Conservation (phyloP, 2,113 vertebrate species). For the Camelus dromedarius region DNA sequence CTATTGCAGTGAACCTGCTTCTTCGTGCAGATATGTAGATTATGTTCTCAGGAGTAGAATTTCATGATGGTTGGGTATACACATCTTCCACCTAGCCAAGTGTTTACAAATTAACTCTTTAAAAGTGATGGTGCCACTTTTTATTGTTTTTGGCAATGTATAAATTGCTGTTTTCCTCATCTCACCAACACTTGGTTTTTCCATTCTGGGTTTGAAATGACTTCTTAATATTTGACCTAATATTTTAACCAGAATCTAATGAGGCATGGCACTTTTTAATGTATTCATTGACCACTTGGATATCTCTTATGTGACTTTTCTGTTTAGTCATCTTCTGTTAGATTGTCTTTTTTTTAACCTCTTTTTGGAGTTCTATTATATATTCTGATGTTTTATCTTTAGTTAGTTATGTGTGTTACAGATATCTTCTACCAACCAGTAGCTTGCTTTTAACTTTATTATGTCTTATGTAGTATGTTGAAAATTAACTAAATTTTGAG, state of each 20-base stretch:
- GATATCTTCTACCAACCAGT: neutral
- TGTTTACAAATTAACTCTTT: neutral
- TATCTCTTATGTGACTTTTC: constrained; percentile 29
- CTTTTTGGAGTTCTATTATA: neutral
- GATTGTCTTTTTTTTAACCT: neutral
- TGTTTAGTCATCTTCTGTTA: neutral
- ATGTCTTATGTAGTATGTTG: neutral
- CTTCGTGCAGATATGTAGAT: neutral
- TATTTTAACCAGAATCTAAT: constrained; percentile 40
- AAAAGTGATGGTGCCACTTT: neutral
- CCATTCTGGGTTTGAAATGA: neutral
- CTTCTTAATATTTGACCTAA: neutral
- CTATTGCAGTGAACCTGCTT: neutral
- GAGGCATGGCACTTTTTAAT: neutral
- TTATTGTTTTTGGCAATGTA: neutral
- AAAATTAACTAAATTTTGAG: constrained; percentile 8
- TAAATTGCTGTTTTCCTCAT: constrained; percentile 8
- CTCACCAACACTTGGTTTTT: neutral
- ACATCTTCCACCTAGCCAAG: neutral
- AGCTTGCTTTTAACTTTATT: constrained; percentile 35
- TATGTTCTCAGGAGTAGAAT: constrained; percentile 11
- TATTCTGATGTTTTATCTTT: neutral
- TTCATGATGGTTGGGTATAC: neutral
- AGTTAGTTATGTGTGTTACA: neutral
- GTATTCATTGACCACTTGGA: neutral